Base-by-base conservation (phyloP, 2,888 invertebrate genomes). In the Caenorhabditis sinica region DNA sequence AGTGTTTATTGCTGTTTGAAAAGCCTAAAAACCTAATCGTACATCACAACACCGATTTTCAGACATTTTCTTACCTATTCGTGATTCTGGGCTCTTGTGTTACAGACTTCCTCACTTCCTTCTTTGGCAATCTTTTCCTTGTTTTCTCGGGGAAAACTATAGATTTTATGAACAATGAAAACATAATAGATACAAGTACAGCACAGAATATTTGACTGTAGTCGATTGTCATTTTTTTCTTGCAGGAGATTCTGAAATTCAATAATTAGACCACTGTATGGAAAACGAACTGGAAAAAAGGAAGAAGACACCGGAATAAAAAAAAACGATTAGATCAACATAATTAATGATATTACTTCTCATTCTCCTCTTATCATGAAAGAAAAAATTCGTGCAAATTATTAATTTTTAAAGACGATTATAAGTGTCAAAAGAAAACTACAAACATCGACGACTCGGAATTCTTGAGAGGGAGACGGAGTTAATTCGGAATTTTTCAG, bases 121-220 rank as follows among this genome's bases (percentile, higher is more conserved):
- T 23, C 13, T 60, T 60, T 2, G 15, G 15, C 15, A 36, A n/a
- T 23, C 5, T 58, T 66, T 72, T 72, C n/a, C 49, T 53, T 6
- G 40, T 11, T 36, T 81, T 73, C 11, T 81, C 74, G n/a, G 71
- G 80, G 17, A 66, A 66, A 40, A 81, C 13, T 17, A 82, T 28
- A 6, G 82, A 69, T 60, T 76, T 82, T 13, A 76, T n/a, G 11
- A 82, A 51, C 13, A 81, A 25, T 11, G 56, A 82, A 8, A 65
- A 23, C 63, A 74, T 76, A 9, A 75, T 69, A 3, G 75, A 51
- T 33, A 83, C n/a, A 5, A 83, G 23, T 6, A 76, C 0, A 3
- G 30, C 72, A 40, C 82, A 83, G 40, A 75, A 83, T 23, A 83
- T 17, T 45, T 83, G 82, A 15, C 40, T 36, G 8, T 51, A 23